Evolutionary conservation across 2,113 vertebrate species (phyloP).

Genomic region (Picathartes gymnocephalus): DNA sequence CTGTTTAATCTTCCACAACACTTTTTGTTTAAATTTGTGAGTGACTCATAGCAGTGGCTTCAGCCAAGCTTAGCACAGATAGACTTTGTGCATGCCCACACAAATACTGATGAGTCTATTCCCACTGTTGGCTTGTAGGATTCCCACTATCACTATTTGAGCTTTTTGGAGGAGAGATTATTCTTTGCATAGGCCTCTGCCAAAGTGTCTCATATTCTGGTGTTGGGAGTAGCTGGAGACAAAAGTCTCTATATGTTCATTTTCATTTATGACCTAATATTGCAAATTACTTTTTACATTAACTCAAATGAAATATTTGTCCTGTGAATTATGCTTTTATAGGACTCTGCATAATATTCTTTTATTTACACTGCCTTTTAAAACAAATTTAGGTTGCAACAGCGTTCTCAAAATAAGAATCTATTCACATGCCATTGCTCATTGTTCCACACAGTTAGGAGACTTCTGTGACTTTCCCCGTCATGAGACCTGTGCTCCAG

Average conservation of each 20-base stretch:
- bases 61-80: slow-evolving; percentile 51
- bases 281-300: slow-evolving; percentile 6
- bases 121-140: slow-evolving; percentile 5
- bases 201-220: not conserved
- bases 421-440: not conserved
- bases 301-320: not conserved
- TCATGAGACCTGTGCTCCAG: not conserved
- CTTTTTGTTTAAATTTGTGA: slow-evolving; percentile 35
- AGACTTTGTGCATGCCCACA: not conserved
- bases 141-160: slow-evolving; percentile 26
- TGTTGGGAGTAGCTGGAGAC: not conserved
- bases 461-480: not conserved
- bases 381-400: not conserved
- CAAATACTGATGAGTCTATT: slow-evolving; percentile 16
- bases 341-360: not conserved
- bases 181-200: not conserved
- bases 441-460: not conserved
- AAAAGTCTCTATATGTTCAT: not conserved
- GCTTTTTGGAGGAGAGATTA: not conserved
- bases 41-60: slow-evolving; percentile 25
- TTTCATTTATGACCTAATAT: not conserved
- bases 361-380: not conserved
- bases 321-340: not conserved
- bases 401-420: not conserved
- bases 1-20: slow-evolving; percentile 37